These are phyloP conservation scores for Aphis craccivora DNA, from an alignment of 1,140 invertebrate genomes.

Conservation along the genomic window DNA sequence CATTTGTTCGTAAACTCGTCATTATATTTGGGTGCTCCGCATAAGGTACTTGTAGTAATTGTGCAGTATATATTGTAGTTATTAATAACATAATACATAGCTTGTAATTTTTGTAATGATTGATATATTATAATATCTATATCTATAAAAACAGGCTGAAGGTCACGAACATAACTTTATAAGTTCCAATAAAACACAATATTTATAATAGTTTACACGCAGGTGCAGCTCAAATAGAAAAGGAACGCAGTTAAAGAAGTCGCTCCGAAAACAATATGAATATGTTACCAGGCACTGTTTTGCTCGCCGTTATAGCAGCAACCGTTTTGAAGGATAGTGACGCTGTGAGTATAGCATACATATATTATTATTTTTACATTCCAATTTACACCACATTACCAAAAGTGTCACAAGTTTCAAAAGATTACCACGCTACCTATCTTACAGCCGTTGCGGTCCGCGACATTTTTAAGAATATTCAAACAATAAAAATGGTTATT, in stretches of 20 bases:
- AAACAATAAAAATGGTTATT: not conserved
- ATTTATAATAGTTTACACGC: not conserved
- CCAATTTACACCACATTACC: not conserved
- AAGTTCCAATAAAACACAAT: conserved; percentile 1
- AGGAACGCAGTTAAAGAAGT: not conserved
- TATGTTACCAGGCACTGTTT: not conserved
- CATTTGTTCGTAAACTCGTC: not conserved
- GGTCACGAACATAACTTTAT: not conserved
- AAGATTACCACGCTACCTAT: not conserved
- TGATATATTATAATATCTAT: not conserved
- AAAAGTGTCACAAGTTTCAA: not conserved
- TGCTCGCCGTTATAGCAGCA: not conserved
- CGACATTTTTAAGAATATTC: not conserved
- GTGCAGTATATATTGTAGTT: not conserved
- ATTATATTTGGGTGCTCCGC: not conserved
- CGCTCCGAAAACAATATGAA: not conserved
- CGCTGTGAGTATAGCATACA: not conserved
- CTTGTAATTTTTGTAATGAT: not conserved
- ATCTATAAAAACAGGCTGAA: not conserved
- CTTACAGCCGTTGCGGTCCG: not conserved
- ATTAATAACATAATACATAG: not conserved
- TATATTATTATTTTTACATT: not conserved
- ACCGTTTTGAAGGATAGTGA: not conserved
- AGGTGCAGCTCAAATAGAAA: not conserved
- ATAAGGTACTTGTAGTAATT: not conserved